Evolutionary conservation across 2,888 invertebrate species (phyloP), one percentile per base, ranked within the genome.

Genomic region (Perizoma affinitatum): DNA sequence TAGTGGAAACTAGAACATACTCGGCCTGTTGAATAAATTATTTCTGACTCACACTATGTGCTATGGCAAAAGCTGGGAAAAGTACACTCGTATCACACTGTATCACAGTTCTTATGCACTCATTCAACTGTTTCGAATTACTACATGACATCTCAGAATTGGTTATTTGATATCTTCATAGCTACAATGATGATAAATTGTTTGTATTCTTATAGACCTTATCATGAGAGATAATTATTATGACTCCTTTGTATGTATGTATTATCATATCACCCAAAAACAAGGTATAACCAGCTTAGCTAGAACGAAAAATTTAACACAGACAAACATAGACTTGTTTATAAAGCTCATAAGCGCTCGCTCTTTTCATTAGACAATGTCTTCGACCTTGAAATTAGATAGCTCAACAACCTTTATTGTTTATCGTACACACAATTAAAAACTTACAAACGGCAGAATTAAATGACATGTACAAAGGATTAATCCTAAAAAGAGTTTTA

Each of bases 261-360:
- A 41, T 34, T 41, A 46, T 54, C 41, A 46, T 33, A 46, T 33
- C 22, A 54, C 53, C 41, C 22, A 5, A 56, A 60, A 58, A 61
- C 53, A 56, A 40, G 38, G 46, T 38, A 42, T 41, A 33, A 7
- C 6, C 5, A 36, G 10, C 33, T 33, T 22, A 22, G 22, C 22
- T 1, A 22, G 22, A 3, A 22, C 22, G 22, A 22, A 22, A 22
- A 22, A 22, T 22, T 22, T 22, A 22, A 22, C 22, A 22, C 3
- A 22, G 22, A 22, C 22, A 22, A 1, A 22, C 22, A 22, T 22
- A 22, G 22, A 22, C 22, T 22, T 22, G 22, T 22, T 22, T 22
- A 22, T 22, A 22, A 22, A 22, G 22, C 22, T 22, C 3, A 22
- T 22, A 22, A 22, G 22, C 22, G 22, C 22, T 3, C 22, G 22